Evolutionary conservation across 1,140 invertebrate species (phyloP).

Genomic region (Hyles vespertilio): DNA sequence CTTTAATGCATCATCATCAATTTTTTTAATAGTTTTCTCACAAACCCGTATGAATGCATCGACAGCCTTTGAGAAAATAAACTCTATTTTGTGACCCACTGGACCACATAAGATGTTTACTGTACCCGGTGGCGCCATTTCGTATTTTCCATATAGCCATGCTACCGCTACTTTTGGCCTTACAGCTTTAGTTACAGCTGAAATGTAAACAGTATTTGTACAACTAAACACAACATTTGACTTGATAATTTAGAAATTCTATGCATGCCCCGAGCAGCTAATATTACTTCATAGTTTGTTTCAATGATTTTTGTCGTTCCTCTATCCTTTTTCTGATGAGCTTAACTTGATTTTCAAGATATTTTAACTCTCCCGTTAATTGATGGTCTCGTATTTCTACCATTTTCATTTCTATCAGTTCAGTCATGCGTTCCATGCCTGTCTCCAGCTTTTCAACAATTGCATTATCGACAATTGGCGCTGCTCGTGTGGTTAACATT

Average conservation of each 20-base stretch:
- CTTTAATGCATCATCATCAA: constrained; percentile 36
- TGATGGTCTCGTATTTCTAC: constrained; percentile 37
- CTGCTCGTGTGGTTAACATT: constrained; percentile 35
- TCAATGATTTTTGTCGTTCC: not conserved
- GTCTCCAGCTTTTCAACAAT: constrained; percentile 41
- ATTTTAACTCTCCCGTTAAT: constrained; percentile 39
- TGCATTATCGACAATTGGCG: constrained; percentile 42
- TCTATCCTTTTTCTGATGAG: constrained; percentile 39
- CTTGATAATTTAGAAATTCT: too few species aligned
- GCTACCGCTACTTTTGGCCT: constrained; percentile 34
- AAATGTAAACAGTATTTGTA: constrained; percentile 24
- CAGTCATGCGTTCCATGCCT: constrained; percentile 21
- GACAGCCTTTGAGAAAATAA: constrained; percentile 22
- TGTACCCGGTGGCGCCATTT: constrained; percentile 53
- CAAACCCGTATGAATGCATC: constrained; percentile 36
- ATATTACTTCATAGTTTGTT: too few species aligned
- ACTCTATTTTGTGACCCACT: constrained; percentile 44
- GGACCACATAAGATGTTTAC: constrained; percentile 41
- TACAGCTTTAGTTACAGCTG: constrained; percentile 40
- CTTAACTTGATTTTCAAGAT: constrained; percentile 52
- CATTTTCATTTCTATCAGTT: constrained; percentile 29
- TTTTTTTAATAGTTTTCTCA: constrained; percentile 35
- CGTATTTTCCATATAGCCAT: constrained; percentile 61
- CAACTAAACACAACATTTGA: too few species aligned
- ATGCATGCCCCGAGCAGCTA: too few species aligned